Evolutionary conservation across 2,113 vertebrate species (phyloP), one percentile per base, ranked within the genome.

Genomic region (Corvus hawaiiensis): DNA sequence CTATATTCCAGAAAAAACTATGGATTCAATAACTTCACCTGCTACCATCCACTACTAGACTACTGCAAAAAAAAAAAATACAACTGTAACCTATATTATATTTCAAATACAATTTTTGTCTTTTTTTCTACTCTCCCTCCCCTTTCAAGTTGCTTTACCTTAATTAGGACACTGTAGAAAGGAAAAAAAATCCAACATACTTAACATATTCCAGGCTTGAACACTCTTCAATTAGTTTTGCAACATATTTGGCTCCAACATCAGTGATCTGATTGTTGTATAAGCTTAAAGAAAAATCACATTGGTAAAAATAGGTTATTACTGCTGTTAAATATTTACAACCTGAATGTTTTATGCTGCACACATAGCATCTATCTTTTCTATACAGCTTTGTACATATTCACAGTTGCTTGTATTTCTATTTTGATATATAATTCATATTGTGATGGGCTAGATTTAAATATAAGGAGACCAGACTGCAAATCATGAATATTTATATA

Each of bases 241-340:
- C 99, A 16, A 99, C 89, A 1, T 98, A 98, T 66, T 95, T 96
- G 87, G 99, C 99, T 97, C 99, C 99, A 2, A 97, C 91, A 35
- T 99, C 99, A 13, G 99, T 99, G 97, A 99, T 99, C 63, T 98
- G 97, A 96, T 99, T 99, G 96, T 97, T 99, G 96, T 99, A 99
- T 68, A 99, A 98, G 48, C 99, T 99, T 97, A 30, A 69, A 94
- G 85, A 96, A 90, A 97, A 97, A 97, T 56, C 71, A 96, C 19
- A 71, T 46, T 16, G 33, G 32, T 75, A 93, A 95, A 95, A 94
- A 80, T 30, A 88, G 86, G 49, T 93, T 94, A 94, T 78, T 92
- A 52, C 48, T 91, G 41, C 59, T 72, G 76, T 75, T 92, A 61
- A 91, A 84, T 80, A 93, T 89, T 89, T 88, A 88, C n/a, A 90